Conservation (phyloP, 2,797 vertebrate species). For the Glyptemys insculpta region DNA sequence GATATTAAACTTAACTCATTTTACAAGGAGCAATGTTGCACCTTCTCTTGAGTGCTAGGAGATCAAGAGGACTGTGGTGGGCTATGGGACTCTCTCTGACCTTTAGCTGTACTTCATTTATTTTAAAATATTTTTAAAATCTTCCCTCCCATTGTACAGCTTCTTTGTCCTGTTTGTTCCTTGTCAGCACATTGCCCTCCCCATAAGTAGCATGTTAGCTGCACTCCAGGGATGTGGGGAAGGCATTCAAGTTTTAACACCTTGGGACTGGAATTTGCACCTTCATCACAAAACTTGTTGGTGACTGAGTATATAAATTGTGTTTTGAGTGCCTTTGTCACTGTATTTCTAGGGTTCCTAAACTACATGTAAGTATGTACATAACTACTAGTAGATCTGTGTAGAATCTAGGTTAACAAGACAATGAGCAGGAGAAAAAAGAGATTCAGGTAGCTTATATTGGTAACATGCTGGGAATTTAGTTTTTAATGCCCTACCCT, state of each 20-base stretch:
- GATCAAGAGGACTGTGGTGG: not conserved
- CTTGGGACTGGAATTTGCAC: not conserved
- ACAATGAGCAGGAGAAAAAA: not conserved
- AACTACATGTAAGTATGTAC: not conserved
- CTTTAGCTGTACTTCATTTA: not conserved
- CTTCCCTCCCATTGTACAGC: not conserved
- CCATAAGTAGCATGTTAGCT: not conserved
- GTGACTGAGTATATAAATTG: not conserved
- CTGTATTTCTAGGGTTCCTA: not conserved
- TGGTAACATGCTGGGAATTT: not conserved
- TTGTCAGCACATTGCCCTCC: not conserved
- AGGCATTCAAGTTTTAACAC: not conserved
- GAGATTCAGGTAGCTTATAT: not conserved
- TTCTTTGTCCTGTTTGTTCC: not conserved
- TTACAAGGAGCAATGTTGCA: not conserved
- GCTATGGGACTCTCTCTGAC: not conserved
- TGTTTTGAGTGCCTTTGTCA: not conserved
- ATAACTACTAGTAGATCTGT: not conserved
- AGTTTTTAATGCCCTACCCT: not conserved
- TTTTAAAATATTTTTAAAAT: not conserved
- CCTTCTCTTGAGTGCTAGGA: not conserved
- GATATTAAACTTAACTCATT: not conserved
- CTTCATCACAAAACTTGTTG: not conserved
- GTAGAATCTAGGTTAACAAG: not conserved
- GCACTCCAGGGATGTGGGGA: not conserved